phyloP scores from a whole-genome alignment of 2,797 vertebrate genomes.

The Yasuhikotakia modesta region DNA sequence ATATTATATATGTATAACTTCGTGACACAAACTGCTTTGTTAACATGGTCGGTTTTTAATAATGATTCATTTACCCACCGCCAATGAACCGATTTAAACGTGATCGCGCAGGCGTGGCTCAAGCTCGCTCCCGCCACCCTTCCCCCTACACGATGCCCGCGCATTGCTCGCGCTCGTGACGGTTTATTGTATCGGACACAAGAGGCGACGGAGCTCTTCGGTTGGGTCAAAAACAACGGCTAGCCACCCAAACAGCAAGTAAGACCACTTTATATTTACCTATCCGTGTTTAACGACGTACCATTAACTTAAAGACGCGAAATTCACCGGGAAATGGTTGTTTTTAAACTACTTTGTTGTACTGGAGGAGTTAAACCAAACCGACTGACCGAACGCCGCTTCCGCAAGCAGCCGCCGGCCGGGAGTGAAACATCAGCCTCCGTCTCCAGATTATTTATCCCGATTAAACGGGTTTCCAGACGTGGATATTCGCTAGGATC shows the following conservation, averaged over 20 bases:
- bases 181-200: slow-evolving; percentile 74
- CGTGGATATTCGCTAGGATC: too few relatives aligned
- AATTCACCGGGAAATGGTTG: background rate
- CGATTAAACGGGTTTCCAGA: background rate
- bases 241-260: slow-evolving; percentile 70
- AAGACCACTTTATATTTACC: slow-evolving; percentile 58
- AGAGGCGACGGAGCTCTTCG: slow-evolving; percentile 54
- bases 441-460: background rate
- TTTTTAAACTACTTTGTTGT: slow-evolving; percentile 38
- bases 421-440: slow-evolving; percentile 13
- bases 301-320: background rate
- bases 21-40: slow-evolving; percentile 22
- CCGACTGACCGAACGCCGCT: slow-evolving; percentile 31
- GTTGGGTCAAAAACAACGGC: slow-evolving; percentile 56
- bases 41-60: background rate
- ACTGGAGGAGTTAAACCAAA: background rate
- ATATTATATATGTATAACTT: slow-evolving; percentile 2
- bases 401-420: slow-evolving; percentile 33
- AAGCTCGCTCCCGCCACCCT: slow-evolving; percentile 69
- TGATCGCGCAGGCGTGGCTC: slow-evolving; percentile 82
- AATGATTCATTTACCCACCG: slow-evolving; percentile 32
- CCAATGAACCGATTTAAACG: slow-evolving; percentile 51
- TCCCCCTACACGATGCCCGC: slow-evolving; percentile 64
- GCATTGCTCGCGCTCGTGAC: slow-evolving; percentile 71
- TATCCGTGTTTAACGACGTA: background rate